These are phyloP conservation scores for Vanessa tameamea DNA, from an alignment of 1,140 invertebrate genomes.

Conservation along the genomic window DNA sequence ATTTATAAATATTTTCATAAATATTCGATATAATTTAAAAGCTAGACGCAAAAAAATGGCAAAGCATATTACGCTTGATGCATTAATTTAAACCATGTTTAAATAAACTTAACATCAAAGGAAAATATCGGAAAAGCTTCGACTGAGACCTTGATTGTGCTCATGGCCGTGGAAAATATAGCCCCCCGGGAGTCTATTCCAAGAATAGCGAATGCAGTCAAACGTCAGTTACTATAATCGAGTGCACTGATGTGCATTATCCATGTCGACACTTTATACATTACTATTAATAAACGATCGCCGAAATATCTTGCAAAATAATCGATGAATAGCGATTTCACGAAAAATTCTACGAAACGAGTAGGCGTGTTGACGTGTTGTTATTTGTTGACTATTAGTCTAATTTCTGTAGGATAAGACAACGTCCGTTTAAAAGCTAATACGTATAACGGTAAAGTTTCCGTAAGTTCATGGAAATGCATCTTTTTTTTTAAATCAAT, in stretches of 20 bases:
- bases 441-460: not conserved
- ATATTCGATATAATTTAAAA: too few species aligned
- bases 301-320: not conserved
- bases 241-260: slow-evolving; percentile 46
- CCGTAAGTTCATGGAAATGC: not conserved
- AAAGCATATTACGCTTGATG: too few species aligned
- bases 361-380: not conserved
- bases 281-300: slow-evolving; percentile 20
- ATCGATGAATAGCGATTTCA: not conserved
- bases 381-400: not conserved
- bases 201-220: slow-evolving; percentile 45
- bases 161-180: slow-evolving; percentile 45
- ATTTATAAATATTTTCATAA: too few species aligned
- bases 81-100: not conserved
- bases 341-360: not conserved
- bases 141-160: slow-evolving; percentile 38
- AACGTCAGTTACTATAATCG: slow-evolving; percentile 37
- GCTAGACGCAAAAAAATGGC: too few species aligned
- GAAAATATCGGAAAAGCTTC: not conserved
- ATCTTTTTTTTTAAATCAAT: too few species aligned
- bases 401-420: not conserved
- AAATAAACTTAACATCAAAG: not conserved
- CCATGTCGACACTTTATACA: slow-evolving; percentile 19
- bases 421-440: not conserved
- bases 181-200: slow-evolving; percentile 40